phyloP scores from a whole-genome alignment of 2,113 vertebrate genomes.

The Galbula dea region DNA sequence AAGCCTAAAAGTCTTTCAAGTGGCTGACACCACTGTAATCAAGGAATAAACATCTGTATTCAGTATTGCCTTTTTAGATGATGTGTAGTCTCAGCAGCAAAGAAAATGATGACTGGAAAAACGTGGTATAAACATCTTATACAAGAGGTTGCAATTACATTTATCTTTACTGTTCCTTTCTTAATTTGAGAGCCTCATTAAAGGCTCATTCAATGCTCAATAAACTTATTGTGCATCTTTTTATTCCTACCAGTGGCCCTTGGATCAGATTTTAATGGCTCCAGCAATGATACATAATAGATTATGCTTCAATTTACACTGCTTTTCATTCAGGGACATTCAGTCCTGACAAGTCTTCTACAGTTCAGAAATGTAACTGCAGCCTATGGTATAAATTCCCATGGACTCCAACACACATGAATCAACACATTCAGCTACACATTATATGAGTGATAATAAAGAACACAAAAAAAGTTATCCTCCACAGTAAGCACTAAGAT shows the following conservation, averaged over 20 bases:
- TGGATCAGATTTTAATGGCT: neutral
- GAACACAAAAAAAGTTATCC: neutral
- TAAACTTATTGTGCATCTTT: neutral
- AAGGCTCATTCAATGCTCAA: neutral
- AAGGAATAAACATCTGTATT: neutral
- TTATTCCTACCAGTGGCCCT: neutral
- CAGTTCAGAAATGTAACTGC: constrained; percentile 4
- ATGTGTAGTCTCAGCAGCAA: constrained; percentile 27
- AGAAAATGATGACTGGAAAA: constrained; percentile 55
- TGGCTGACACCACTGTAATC: constrained; percentile 28
- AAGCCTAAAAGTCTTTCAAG: constrained; percentile 44
- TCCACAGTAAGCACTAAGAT: neutral
- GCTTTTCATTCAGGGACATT: constrained; percentile 19
- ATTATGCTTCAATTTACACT: neutral
- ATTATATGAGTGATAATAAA: neutral
- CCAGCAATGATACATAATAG: neutral
- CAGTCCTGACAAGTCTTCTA: neutral
- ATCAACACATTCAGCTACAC: neutral
- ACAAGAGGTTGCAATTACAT: constrained; percentile 45
- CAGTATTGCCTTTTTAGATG: constrained; percentile 7
- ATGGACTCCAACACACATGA: neutral
- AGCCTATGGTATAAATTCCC: neutral
- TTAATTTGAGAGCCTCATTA: neutral
- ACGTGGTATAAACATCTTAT: constrained; percentile 59
- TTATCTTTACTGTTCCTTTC: constrained; percentile 32